These are phyloP conservation scores for Drosophila melanogaster DNA, from an alignment of 1,140 invertebrate genomes.

Conservation along the genomic window Release_6_plus_ISO1_MT NC_004354.4:8341501-8342000, in stretches of 20 bases:
- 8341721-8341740: constrained; percentile 77
- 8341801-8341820: constrained; percentile 29
- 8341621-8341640: background rate
- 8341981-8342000: too few relatives aligned
- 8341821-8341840: constrained; percentile 65
- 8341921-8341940: too few relatives aligned
- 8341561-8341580: background rate
- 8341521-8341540: constrained; percentile 65
- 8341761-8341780: background rate
- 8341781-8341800: constrained; percentile 7
- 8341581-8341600: too few relatives aligned
- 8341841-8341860: constrained; percentile 68
- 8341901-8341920: constrained; percentile 6
- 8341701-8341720: constrained; percentile 64
- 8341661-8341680: background rate
- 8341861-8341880: constrained; percentile 36
- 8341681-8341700: constrained; percentile 6
- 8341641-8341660: background rate
- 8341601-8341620: too few relatives aligned
- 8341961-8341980: too few relatives aligned
- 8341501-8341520: constrained; percentile 40
- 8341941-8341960: background rate
- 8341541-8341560: constrained; percentile 66
- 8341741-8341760: constrained; percentile 58
- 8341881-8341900: constrained; percentile 4